A percentile compares a stretch with the other conserved stretches of the same genome.
These are phyloP conservation scores for Pimephales promelas DNA, from an alignment of 2,113 vertebrate genomes.

Conservation along the genomic window DNA sequence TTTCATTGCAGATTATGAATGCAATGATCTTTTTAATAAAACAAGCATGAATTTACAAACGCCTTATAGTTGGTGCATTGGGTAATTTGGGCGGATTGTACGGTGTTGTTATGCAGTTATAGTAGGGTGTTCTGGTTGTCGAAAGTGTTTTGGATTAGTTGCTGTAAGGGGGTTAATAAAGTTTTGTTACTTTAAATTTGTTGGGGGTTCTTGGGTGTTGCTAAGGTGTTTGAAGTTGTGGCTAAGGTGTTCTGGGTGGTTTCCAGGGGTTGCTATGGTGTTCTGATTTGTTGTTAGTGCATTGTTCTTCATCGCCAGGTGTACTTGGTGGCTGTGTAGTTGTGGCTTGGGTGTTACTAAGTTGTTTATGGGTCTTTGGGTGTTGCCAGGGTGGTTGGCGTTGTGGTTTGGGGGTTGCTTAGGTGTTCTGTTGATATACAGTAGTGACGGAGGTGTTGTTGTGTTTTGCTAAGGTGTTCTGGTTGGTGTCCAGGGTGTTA, in stretches of 20 bases:
- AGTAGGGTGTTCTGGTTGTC: neutral
- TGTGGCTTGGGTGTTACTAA: neutral
- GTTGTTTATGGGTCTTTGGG: neutral
- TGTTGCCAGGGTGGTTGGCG: neutral
- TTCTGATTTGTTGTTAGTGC: neutral
- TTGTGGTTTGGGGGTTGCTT: neutral
- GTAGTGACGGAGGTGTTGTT: neutral
- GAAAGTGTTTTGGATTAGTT: neutral
- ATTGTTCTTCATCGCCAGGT: neutral
- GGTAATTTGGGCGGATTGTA: neutral
- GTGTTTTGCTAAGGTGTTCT: neutral
- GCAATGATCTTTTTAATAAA: neutral
- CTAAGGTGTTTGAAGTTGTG: neutral
- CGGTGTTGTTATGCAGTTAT: neutral
- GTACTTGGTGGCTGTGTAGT: too few species aligned
- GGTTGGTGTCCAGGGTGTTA: neutral
- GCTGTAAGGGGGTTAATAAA: too few species aligned
- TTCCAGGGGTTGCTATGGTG: neutral
- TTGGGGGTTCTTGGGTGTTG: neutral
- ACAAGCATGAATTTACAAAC: neutral
- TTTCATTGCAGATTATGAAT: neutral
- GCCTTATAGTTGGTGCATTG: neutral
- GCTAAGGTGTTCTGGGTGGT: neutral
- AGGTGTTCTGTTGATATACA: neutral
- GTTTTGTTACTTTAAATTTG: neutral